These are phyloP conservation scores for Paramuricea clavata DNA, from an alignment of 92 coral and sea anemone genomes.

Conservation along the genomic window DNA sequence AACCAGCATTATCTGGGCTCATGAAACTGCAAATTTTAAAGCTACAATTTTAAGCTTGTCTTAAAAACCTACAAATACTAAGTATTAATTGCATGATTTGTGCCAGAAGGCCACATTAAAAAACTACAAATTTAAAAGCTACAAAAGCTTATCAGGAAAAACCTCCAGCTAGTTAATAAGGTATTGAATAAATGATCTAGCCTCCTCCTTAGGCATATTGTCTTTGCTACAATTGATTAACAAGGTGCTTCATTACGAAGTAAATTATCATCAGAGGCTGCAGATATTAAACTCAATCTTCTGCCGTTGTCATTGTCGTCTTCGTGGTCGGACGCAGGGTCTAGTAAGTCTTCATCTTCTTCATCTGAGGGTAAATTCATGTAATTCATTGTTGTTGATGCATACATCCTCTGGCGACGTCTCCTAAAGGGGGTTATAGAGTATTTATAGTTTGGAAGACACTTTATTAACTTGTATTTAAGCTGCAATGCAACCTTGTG, in stretches of 20 bases:
- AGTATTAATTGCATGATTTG: background rate
- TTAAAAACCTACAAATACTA: background rate
- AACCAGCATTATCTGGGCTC: no score
- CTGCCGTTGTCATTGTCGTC: background rate
- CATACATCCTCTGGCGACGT: background rate
- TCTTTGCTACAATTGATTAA: no score
- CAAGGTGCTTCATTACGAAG: slow-evolving; percentile 28
- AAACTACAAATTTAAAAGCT: no score
- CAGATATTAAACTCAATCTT: slow-evolving; percentile 34
- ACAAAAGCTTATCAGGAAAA: no score
- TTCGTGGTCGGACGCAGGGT: background rate
- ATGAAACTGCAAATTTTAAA: background rate
- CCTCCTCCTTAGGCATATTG: no score
- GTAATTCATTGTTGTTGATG: background rate
- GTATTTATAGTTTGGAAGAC: background rate
- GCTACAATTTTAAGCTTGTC: background rate
- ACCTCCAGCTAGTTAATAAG: no score
- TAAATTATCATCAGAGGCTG: slow-evolving; percentile 15
- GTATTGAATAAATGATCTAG: no score
- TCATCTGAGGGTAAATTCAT: slow-evolving; percentile 2
- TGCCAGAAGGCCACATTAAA: no score
- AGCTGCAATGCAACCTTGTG: background rate
- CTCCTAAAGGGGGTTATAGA: slow-evolving; percentile 6
- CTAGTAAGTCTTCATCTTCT: slow-evolving; percentile 16
- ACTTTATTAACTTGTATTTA: no score